Evolutionary conservation across 2,113 vertebrate genomes (phyloP), one percentile per base, ranked within the genome.

Genomic region (Cheirogaleus medius): DNA sequence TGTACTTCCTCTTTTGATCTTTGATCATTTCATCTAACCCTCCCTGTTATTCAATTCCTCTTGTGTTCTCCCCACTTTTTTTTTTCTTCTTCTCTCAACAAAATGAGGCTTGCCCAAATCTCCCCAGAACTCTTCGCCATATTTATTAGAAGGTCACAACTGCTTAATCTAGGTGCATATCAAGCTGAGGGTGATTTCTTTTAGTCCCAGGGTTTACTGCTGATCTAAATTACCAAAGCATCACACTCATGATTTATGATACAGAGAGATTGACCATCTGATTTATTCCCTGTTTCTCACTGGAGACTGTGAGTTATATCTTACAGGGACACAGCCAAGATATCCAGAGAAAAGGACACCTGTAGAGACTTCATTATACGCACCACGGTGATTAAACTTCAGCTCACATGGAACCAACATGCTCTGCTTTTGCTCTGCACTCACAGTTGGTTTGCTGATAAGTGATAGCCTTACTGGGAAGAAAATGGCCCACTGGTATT

Each of bases 221-320:
- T 96, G 83, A 84, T 97, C 90, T 97, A 96, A 97, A 98, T 96
- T 95, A 93, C 56, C 44, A 84, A 97, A 87, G 25, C 23, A 13
- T 81, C 90, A 92, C 89, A 77, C 15, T 93, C 10, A 9, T 73
- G 87, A 97, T 96, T 95, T 97, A 96, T 66, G n/a, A 82, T 54
- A 47, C 90, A 77, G 74, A 80, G 91, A 93, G 89, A 95, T 3
- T 96, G 92, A 95, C 52, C 32, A 87, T 69, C 87, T 97, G 95
- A 97, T 97, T 97, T 95, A 97, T 95, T 76, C 15, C 49, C 81
- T 52, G 17, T 92, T 97, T 64, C 56, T 95, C 64, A 94, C 56
- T 1, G 3, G 32, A 90, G 52, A 56, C 64, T 85, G 49, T 96
- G 87, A 96, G 54, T 97, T 96, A 77, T 58, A 85, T 73, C 85